Conservation (phyloP, 1,140 invertebrate genomes). For the Zaprionus camerounensis region DNA sequence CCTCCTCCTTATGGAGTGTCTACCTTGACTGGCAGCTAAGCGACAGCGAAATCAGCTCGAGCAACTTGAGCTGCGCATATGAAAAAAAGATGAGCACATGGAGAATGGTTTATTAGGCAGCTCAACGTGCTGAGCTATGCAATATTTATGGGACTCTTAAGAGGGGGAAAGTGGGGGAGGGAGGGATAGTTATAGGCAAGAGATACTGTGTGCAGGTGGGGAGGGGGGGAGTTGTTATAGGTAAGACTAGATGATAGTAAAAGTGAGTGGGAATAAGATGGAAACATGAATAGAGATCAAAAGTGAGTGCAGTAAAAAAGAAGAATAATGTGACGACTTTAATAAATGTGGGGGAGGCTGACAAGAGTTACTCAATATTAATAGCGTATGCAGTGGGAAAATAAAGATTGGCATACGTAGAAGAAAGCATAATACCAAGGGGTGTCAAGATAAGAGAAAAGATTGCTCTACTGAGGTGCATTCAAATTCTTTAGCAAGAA, state of each 20-base stretch:
- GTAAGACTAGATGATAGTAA: background rate
- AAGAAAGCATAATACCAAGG: background rate
- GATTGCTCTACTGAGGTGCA: too few species aligned
- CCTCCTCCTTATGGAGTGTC: constrained; percentile 9
- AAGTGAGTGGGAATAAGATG: background rate
- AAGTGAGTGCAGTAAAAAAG: background rate
- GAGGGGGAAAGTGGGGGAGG: background rate
- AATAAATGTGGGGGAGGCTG: background rate
- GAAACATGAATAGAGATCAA: background rate
- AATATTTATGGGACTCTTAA: background rate
- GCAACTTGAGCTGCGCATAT: background rate
- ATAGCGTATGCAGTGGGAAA: background rate
- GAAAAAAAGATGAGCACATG: constrained; percentile 7
- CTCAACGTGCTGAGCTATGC: background rate
- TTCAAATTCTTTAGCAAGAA: too few species aligned
- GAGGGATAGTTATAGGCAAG: background rate
- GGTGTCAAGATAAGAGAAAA: too few species aligned
- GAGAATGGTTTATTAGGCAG: constrained; percentile 5
- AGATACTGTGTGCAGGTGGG: too few species aligned
- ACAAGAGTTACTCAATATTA: background rate
- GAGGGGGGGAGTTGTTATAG: background rate
- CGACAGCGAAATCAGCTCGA: constrained; percentile 30
- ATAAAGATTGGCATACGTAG: too few species aligned
- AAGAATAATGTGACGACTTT: background rate
- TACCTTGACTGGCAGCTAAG: constrained; percentile 30